Evolutionary conservation across 2,113 vertebrate species (phyloP).

Genomic region (Chloropsis cyanopogon): DNA sequence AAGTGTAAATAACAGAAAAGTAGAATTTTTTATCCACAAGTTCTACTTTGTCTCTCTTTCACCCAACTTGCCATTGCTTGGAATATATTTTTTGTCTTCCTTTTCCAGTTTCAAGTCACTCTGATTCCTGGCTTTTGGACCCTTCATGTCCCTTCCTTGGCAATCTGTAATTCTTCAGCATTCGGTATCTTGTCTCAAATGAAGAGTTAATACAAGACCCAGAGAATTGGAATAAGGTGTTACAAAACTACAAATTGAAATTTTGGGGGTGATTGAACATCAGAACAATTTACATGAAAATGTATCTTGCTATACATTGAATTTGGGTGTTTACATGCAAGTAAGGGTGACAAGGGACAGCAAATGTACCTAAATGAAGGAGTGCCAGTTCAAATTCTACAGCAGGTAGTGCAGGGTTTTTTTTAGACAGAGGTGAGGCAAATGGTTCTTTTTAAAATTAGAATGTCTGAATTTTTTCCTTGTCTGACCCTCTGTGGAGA

Average conservation of each 20-base stretch:
- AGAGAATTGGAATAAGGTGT: background rate
- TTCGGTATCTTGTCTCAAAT: background rate
- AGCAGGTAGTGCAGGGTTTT: background rate
- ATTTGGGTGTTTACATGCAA: background rate
- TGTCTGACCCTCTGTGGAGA: background rate
- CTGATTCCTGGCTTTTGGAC: background rate
- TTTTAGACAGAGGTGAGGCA: background rate
- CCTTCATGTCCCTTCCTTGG: background rate
- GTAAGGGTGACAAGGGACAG: background rate
- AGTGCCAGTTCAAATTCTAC: background rate
- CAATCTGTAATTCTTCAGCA: background rate
- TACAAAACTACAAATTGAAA: background rate
- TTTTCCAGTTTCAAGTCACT: background rate
- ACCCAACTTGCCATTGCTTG: background rate
- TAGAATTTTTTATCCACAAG: background rate
- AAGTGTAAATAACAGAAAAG: background rate
- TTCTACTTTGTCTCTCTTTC: background rate
- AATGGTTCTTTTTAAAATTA: background rate
- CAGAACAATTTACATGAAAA: background rate
- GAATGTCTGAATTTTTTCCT: background rate
- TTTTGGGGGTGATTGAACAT: background rate
- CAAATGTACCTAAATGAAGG: background rate
- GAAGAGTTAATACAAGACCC: background rate
- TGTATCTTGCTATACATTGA: background rate
- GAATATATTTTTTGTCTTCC: background rate